Evolutionary conservation across 2,888 invertebrate genomes (phyloP), one percentile per base, ranked within the genome.

Genomic region (Cylindroiulus punctatus): DNA sequence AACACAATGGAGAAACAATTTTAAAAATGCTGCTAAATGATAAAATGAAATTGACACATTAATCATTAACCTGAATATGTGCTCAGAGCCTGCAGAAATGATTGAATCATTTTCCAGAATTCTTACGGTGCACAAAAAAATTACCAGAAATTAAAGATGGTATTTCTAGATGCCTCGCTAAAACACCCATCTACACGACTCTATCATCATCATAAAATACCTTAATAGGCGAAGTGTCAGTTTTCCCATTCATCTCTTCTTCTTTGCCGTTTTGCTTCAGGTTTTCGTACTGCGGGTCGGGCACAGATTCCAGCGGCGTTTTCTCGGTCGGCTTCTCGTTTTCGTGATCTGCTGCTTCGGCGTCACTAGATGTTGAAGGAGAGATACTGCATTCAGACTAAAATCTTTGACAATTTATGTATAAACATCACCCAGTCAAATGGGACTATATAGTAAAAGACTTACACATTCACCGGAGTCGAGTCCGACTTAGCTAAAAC

Each of bases 241-340:
- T 42, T 52, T 84, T 84, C 30, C 84, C 84, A 17, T 84, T 84
- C 47, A 84, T 84, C 52, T 84, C 84, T 30, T 84, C 84, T 84
- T 84, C 84, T 19, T 84, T 84, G 22, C 52, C 84, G 26, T 52
- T 84, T 84, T 42, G 44, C 52, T 84, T 84, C 10, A 84, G 44
- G 84, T 84, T 84, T 47, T 84, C 84, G 30, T 84, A 84, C 40
- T 83, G 83, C 2, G 40, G 22, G 22, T 83, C 83, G 2, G 40
- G 83, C 40, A 42, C 42, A 26, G 83, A 42, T 83, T 83, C 83
- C n/a, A 83, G 22, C 40, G 83, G 83, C 32, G 83, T 83, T 83
- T 83, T 83, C 40, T 83, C 83, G 17, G 83, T 83, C 12, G 83
- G 40, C n/a, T 44, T 83, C 42, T 83, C 83, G n/a, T 83, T 83